Conservation (phyloP, 2,797 vertebrate species). For the Geotria australis region DNA sequence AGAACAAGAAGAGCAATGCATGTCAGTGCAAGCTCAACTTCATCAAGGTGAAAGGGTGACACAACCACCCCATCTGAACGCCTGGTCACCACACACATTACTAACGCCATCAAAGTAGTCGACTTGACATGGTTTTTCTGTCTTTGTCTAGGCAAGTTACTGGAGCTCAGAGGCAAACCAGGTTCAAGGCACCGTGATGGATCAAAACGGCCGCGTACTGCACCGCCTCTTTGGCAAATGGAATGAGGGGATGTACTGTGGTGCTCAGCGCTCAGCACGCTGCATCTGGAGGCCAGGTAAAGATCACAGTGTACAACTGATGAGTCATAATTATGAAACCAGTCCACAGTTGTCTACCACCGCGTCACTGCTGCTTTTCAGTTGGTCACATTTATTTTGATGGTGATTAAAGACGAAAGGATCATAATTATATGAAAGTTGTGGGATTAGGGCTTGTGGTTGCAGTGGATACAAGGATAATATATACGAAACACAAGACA, state of each 20-base stretch:
- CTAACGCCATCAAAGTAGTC: background rate
- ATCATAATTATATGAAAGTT: no score
- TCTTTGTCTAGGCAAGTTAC: constrained; percentile 42
- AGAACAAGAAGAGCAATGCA: constrained; percentile 33
- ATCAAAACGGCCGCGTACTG: constrained; percentile 40
- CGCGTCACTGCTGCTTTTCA: background rate
- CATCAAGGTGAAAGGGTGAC: constrained; percentile 30
- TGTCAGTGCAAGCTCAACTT: constrained; percentile 86
- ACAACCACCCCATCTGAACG: background rate
- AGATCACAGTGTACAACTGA: constrained; percentile 5
- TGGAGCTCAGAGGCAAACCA: constrained; percentile 76
- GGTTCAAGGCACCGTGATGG: constrained; percentile 47
- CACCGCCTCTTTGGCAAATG: constrained; percentile 71
- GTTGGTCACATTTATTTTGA: no score
- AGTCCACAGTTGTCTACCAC: background rate
- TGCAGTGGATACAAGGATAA: no score
- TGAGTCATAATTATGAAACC: background rate
- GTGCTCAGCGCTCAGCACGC: constrained; percentile 32
- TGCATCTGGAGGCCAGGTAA: constrained; percentile 83
- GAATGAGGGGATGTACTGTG: constrained; percentile 63
- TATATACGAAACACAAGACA: no score
- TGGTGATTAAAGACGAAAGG: no score
- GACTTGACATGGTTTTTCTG: background rate
- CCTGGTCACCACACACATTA: background rate
- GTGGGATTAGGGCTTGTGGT: no score